phyloP scores from a whole-genome alignment of 2,113 vertebrate genomes.

The Melospiza georgiana region DNA sequence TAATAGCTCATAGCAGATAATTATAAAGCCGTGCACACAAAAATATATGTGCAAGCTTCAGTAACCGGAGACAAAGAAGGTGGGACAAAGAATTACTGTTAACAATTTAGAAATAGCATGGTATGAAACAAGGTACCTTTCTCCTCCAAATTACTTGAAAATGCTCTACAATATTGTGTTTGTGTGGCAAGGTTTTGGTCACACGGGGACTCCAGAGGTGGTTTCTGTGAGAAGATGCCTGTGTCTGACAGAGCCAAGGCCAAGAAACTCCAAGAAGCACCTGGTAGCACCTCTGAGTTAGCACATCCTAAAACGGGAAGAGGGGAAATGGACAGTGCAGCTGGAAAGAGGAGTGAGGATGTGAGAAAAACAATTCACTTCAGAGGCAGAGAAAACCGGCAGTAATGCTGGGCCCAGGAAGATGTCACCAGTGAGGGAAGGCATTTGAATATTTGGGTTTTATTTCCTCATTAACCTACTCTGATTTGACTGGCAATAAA shows the following conservation, averaged over 20 bases:
- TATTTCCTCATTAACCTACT: not conserved
- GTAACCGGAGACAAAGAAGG: not conserved
- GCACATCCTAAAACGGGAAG: not conserved
- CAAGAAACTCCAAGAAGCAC: not conserved
- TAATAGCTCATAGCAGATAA: not conserved
- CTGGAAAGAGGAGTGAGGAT: not conserved
- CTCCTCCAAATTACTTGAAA: not conserved
- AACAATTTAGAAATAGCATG: not conserved
- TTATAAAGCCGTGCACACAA: not conserved
- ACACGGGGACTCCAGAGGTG: accelerated
- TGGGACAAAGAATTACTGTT: not conserved
- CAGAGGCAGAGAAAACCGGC: not conserved
- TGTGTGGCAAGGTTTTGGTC: not conserved
- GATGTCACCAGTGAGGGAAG: not conserved
- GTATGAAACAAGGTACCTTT: not conserved
- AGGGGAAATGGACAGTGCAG: not conserved
- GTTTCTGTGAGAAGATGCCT: not conserved
- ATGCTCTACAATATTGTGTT: accelerated
- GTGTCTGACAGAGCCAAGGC: not conserved
- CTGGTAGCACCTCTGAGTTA: not conserved
- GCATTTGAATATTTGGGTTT: not conserved
- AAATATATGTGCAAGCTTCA: not conserved
- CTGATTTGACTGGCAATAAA: not conserved
- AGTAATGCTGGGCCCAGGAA: not conserved
- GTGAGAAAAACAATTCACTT: not conserved